phyloP scores from a whole-genome alignment of 2,113 vertebrate species.

The Dromaius novaehollandiae region DNA sequence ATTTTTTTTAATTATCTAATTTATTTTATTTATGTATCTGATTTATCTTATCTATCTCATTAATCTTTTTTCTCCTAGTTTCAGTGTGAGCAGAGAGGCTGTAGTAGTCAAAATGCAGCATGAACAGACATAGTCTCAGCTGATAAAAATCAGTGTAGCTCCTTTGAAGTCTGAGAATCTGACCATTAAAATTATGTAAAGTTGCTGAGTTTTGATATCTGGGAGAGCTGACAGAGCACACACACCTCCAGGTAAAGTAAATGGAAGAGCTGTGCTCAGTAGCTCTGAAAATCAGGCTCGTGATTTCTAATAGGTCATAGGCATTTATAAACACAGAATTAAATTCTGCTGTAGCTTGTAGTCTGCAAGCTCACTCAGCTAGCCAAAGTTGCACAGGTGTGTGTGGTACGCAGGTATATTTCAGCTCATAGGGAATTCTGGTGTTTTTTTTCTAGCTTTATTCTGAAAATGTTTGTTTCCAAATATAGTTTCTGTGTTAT shows the following conservation, averaged over 20 bases:
- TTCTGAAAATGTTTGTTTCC: not conserved
- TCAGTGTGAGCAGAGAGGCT: not conserved
- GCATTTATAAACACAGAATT: not conserved
- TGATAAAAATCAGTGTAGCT: not conserved
- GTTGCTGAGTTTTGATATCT: conserved; percentile 3
- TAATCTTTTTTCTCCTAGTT: not conserved
- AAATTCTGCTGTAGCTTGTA: not conserved
- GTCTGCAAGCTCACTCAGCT: not conserved
- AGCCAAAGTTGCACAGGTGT: not conserved
- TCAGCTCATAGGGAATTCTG: not conserved
- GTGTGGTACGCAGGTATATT: not conserved
- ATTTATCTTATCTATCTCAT: not conserved
- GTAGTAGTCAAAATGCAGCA: not conserved
- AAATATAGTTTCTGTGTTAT: not conserved
- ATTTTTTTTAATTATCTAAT: not conserved
- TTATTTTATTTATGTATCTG: not conserved
- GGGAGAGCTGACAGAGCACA: not conserved
- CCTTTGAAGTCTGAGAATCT: not conserved
- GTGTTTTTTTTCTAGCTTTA: not conserved
- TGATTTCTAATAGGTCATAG: not conserved
- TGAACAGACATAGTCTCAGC: not conserved
- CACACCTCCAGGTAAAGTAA: not conserved
- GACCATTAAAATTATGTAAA: not conserved
- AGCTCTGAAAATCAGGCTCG: not conserved
- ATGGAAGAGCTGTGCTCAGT: not conserved